These are phyloP conservation scores for Gymnocypris eckloni DNA, from an alignment of 2,797 vertebrate species.

Conservation along the genomic window DNA sequence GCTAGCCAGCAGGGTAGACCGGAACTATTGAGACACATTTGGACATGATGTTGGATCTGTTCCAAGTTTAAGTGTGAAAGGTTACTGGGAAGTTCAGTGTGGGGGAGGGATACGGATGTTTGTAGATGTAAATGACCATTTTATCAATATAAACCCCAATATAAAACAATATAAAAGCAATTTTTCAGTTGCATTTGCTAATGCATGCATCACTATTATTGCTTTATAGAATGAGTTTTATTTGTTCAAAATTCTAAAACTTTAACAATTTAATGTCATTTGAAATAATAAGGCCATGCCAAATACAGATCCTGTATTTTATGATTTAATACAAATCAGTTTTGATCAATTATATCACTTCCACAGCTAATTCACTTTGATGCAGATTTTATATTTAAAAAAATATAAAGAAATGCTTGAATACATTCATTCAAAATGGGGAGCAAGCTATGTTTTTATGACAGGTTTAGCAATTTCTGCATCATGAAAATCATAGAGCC, in stretches of 20 bases:
- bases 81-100: background rate
- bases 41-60: background rate
- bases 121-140: background rate
- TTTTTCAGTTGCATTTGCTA: background rate
- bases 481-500: background rate
- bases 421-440: background rate
- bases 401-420: background rate
- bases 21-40: slow-evolving; percentile 11
- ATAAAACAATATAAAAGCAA: background rate
- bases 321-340: background rate
- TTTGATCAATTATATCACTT: background rate
- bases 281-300: background rate
- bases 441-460: background rate
- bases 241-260: background rate
- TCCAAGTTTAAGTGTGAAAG: slow-evolving; percentile 37
- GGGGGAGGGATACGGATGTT: background rate
- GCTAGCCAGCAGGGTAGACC: background rate
- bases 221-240: background rate
- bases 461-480: background rate
- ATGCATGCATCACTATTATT: background rate
- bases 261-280: background rate
- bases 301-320: background rate
- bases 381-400: background rate
- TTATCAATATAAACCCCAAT: background rate
- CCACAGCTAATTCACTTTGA: background rate